Evolutionary conservation across 2,797 vertebrate genomes (phyloP), one percentile per base, ranked within the genome.

Genomic region (Clarias pachynema): DNA sequence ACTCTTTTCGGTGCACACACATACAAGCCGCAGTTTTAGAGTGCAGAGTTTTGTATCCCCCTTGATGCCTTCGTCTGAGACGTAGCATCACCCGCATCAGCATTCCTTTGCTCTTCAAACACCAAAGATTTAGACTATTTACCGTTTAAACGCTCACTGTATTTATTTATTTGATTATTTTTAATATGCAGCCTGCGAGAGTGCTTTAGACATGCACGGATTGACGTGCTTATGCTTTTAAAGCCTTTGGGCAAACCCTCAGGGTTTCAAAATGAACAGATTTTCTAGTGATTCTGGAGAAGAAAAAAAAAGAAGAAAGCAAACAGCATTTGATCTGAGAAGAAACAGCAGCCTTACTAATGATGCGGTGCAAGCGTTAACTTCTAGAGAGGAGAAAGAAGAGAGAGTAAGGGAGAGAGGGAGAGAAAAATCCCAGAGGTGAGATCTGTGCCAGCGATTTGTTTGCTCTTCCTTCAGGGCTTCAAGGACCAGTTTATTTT

Each of bases 61-160:
- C 80, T 86, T 82, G 72, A 86, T 56, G 79, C 84, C 79, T 86
- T 62, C 62, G 8, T 86, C 79, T 60, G 53, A 82, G 34, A 22
- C 22, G 15, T 44, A 72, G 68, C 81, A 73, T 82, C 81, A 66
- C 24, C 68, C 88, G 24, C 82, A 81, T 84, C 85, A 84, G 83
- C 87, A 86, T 80, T 87, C 81, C 86, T 87, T 81, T 84, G 49
- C 88, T 89, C 89, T 90, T 90, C 89, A 89, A 89, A 91, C 89
- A 63, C 63, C 88, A 83, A 88, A 89, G 85, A 89, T 91, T 91
- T 90, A 89, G 89, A 89, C 87, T 90, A 89, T 89, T 90, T 91
- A 91, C 89, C 88, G 83, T 90, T 86, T 90, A 91, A 90, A 90
- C 78, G 84, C 85, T 88, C 26, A 37, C 79, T 84, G 82, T 59